These are phyloP conservation scores for Onychomys torridus DNA, from an alignment of 2,797 vertebrate species.

Conservation along the genomic window DNA sequence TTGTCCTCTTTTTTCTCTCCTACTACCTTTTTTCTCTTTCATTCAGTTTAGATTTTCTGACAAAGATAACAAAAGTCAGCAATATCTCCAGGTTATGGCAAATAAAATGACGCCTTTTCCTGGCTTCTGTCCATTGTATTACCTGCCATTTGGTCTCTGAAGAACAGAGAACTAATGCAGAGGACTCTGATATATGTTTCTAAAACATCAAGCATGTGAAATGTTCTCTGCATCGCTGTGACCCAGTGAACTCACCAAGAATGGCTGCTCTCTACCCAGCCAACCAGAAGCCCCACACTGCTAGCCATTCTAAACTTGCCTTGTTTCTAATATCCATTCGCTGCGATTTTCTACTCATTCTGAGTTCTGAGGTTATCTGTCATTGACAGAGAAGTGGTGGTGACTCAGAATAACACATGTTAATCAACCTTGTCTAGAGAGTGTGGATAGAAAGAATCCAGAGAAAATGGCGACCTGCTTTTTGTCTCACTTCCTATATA, in stretches of 20 bases:
- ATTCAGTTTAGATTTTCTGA: conserved; percentile 16
- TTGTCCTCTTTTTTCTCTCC: not conserved
- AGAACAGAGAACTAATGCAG: not conserved
- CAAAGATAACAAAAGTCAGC: not conserved
- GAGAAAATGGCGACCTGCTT: not conserved
- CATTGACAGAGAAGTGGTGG: not conserved
- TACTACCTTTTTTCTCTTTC: not conserved
- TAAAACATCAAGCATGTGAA: conserved; percentile 10
- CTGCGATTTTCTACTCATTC: conserved; percentile 7
- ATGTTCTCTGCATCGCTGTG: not conserved
- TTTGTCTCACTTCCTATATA: conserved; percentile 2
- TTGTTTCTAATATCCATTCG: not conserved
- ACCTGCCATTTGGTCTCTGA: not conserved
- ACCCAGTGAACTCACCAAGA: conserved; percentile 11
- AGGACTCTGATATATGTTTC: not conserved
- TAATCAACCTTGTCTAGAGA: not conserved
- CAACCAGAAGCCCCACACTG: not conserved
- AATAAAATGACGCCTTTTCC: not conserved
- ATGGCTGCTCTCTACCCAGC: not conserved
- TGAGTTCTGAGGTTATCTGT: not conserved
- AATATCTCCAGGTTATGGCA: not conserved
- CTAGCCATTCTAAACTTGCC: not conserved
- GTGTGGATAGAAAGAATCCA: not conserved
- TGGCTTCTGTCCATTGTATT: not conserved
- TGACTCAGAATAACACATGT: not conserved